Conservation (phyloP, 2,888 invertebrate genomes). For the Gnatocerus cornutus region DNA sequence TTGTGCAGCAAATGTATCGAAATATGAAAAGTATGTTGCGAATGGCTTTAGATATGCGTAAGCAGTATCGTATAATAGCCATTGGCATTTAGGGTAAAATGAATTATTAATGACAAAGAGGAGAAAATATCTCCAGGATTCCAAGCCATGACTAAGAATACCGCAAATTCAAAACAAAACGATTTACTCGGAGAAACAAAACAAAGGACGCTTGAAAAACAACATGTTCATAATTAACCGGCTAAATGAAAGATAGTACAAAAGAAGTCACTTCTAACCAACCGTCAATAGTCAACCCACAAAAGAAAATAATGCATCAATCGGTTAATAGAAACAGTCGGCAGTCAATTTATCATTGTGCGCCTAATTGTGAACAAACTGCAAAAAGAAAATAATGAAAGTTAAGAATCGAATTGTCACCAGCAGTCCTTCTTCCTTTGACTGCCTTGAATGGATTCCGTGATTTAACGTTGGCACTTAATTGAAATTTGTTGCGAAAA, state of each 20-base stretch:
- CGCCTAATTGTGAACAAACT: slow-evolving; percentile 52
- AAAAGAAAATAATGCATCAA: slow-evolving; percentile 56
- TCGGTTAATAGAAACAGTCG: slow-evolving; percentile 58
- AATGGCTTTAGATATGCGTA: slow-evolving; percentile 12
- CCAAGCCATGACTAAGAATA: slow-evolving; percentile 9
- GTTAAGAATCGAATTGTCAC: slow-evolving; percentile 50
- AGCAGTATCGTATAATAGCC: slow-evolving; percentile 21
- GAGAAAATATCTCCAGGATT: slow-evolving; percentile 19
- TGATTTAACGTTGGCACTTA: slow-evolving; percentile 22
- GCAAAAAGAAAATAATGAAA: slow-evolving; percentile 31
- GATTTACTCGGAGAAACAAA: slow-evolving; percentile 23
- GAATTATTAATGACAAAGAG: slow-evolving; percentile 24
- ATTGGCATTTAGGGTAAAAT: slow-evolving; percentile 22
- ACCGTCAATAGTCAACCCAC: slow-evolving; percentile 53
- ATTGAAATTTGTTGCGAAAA: slow-evolving; percentile 28
- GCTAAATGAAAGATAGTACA: slow-evolving; percentile 56
- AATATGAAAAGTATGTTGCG: neutral
- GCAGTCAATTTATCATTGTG: slow-evolving; percentile 58
- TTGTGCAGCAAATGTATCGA: neutral
- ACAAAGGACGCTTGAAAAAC: slow-evolving; percentile 43
- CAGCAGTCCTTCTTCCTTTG: slow-evolving; percentile 16
- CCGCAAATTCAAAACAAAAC: slow-evolving; percentile 46
- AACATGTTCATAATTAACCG: slow-evolving; percentile 54
- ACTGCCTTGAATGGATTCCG: slow-evolving; percentile 6
- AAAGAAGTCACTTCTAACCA: slow-evolving; percentile 57